Evolutionary conservation across 2,888 invertebrate species (phyloP).

Genomic region (Alviniconcha strummeri): DNA sequence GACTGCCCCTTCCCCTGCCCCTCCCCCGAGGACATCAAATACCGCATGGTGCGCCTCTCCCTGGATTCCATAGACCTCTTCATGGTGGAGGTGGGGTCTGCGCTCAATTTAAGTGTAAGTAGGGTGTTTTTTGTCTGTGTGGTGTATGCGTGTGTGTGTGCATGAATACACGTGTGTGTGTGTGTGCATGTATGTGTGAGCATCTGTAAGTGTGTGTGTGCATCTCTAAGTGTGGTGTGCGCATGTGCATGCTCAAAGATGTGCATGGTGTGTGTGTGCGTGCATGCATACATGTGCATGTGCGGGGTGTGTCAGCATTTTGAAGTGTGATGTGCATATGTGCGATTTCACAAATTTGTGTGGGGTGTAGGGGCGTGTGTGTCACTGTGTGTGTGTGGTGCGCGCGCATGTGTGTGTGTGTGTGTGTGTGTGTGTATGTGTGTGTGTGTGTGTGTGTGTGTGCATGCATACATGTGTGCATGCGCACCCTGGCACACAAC

Average conservation of each 20-base stretch:
- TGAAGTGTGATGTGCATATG: no score
- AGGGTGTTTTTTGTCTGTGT: background rate
- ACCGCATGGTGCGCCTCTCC: constrained; percentile 86
- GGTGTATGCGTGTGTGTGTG: no score
- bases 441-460: background rate
- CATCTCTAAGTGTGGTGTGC: no score
- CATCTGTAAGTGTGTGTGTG: background rate
- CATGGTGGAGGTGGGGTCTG: constrained; percentile 91
- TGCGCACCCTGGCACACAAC: background rate
- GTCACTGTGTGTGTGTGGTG: background rate
- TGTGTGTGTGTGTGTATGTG: background rate
- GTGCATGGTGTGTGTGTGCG: no score
- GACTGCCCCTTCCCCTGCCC: constrained; percentile 82
- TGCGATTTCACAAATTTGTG: background rate
- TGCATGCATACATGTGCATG: background rate
- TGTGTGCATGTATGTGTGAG: background rate
- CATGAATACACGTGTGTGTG: no score
- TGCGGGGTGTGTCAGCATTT: background rate
- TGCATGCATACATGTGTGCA: background rate
- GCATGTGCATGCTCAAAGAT: no score
- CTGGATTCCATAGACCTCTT: constrained; percentile 84
- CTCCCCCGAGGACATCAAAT: constrained; percentile 90
- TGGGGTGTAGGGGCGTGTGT: background rate
- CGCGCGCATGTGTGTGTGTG: background rate
- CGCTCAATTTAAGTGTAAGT: constrained; percentile 86